Base-by-base conservation (phyloP, 2,888 invertebrate species). In the Strigamia transsilvanica region DNA sequence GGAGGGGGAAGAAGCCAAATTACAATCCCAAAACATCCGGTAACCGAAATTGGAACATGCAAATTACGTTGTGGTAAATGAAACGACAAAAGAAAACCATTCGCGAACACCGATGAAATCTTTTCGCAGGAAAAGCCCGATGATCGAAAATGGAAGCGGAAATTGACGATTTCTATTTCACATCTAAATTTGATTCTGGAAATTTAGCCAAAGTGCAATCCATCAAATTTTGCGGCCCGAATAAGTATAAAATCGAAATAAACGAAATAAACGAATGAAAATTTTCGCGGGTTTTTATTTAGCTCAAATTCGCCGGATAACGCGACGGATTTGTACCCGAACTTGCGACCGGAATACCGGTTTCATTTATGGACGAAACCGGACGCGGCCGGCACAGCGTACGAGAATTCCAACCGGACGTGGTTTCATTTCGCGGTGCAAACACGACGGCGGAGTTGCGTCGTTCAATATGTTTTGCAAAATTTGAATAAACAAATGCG, bases 341-440 rank as follows among this genome's bases (percentile, higher is more conserved):
- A 66, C 12, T 21, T 66, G 18, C 18, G 23, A 73, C 91, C 91
- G 3, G 93, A 93, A 86, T 92, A 92, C 88, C 96, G 96, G 88
- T 95, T 94, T 87, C 95, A 96, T 87, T 88, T 96, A 80, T 96
- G 96, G 96, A 96, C 96, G 0, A 92, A 92, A 86, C 95, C 95
- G 0, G 97, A 97, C 88, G 96, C 96, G 89, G 92, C 91, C 73
- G 95, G 94, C 32, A 96, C 96, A 0, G 92, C 93, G 86, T 95
- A 92, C 90, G 94, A 96, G 88, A 96, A 96, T 90, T 93, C 93
- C 80, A 96, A 96, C 88, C 91, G 96, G 84, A 95, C 96, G 0
- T 97, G 97, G 97, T 97, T 97, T 89, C 93, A 95, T 88, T 97
- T 97, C 88, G 95, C 94, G 10, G 89, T 97, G 80, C 91, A 91